These are phyloP conservation scores for Acropora tenuis DNA, from an alignment of 64 coral and sea anemone genomes.

Conservation along the genomic window DNA sequence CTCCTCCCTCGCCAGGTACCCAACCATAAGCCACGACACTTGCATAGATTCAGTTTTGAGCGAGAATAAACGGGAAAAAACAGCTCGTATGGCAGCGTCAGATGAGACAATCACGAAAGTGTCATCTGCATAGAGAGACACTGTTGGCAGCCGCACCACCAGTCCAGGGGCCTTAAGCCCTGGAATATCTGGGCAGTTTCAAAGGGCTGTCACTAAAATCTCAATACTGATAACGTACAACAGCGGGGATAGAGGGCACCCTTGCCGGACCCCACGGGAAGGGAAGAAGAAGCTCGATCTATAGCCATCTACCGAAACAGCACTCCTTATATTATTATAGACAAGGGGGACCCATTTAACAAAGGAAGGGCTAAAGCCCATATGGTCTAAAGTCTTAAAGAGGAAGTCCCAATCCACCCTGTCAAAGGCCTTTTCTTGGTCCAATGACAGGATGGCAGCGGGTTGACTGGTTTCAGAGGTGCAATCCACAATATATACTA, in stretches of 20 bases:
- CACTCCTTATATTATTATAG: background rate
- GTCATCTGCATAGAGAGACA: too few species aligned
- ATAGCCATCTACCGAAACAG: conserved; percentile 32
- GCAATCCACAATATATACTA: conserved; percentile 24
- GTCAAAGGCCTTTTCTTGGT: conserved; percentile 68
- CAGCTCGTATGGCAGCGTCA: too few species aligned
- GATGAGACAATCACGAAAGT: too few species aligned
- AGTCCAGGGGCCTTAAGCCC: too few species aligned
- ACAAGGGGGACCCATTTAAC: background rate
- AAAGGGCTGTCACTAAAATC: too few species aligned
- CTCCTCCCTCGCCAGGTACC: too few species aligned
- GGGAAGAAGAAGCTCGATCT: background rate
- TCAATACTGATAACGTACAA: conserved; percentile 13
- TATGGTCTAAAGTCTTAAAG: background rate
- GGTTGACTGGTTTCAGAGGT: background rate
- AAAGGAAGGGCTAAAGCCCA: conserved; percentile 43
- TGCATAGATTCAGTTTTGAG: too few species aligned
- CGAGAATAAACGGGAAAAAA: too few species aligned
- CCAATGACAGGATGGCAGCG: background rate
- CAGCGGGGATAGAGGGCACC: conserved; percentile 28
- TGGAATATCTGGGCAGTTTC: too few species aligned
- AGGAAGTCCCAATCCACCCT: conserved; percentile 22
- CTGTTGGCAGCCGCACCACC: too few species aligned
- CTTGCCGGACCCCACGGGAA: conserved; percentile 46
- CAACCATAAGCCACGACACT: too few species aligned